These are phyloP conservation scores for Paelopatides confundens DNA, from an alignment of 53 echinoderm and acorn worm genomes.

Conservation along the genomic window DNA sequence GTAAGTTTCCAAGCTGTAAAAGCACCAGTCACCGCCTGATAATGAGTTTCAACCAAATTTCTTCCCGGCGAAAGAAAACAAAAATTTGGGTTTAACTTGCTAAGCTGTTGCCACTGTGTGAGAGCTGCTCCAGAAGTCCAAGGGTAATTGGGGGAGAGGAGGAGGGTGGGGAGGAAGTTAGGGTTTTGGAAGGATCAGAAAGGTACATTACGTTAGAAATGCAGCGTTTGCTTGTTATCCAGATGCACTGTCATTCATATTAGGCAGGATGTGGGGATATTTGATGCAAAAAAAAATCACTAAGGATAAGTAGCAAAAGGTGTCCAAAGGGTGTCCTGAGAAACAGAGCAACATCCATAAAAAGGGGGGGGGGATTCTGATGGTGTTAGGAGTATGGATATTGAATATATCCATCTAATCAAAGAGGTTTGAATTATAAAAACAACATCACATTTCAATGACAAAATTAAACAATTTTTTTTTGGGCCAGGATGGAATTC, in stretches of 20 bases:
- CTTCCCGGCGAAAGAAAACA: neutral
- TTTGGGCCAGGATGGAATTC: no score
- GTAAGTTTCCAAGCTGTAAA: neutral
- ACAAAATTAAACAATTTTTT: no score
- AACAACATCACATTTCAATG: no score
- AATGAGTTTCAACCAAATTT: neutral
- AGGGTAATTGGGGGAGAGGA: neutral
- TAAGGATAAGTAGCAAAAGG: neutral
- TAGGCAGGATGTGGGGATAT: neutral
- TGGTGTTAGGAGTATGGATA: no score
- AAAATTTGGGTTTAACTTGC: slow-evolving; percentile 9
- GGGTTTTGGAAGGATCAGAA: neutral
- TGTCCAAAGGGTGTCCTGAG: neutral
- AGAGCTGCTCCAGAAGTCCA: slow-evolving; percentile 42
- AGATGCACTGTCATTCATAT: slow-evolving; percentile 23
- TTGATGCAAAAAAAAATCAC: neutral
- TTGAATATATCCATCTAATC: no score
- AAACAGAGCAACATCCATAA: neutral
- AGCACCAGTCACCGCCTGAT: slow-evolving; percentile 9
- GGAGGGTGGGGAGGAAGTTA: neutral
- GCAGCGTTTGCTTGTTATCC: neutral
- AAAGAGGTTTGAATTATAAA: no score
- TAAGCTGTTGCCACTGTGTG: slow-evolving; percentile 23
- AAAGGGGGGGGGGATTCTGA: no score
- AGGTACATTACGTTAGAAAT: neutral